Percentiles rank a stretch among this genome's conserved stretches.
These are phyloP conservation scores for Apoderus coryli DNA, from an alignment of 2,888 invertebrate species.

Conservation along the genomic window DNA sequence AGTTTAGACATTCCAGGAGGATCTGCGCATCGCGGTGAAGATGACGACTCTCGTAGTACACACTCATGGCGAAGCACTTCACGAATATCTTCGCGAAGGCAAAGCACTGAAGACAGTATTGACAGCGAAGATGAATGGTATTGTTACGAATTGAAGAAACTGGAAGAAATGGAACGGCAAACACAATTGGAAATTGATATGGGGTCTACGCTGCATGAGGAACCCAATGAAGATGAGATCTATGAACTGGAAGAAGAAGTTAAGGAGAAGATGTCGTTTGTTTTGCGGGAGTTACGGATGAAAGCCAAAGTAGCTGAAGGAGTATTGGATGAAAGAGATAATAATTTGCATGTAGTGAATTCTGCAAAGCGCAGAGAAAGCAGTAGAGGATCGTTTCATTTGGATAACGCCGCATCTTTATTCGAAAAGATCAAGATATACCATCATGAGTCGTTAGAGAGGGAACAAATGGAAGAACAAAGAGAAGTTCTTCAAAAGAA, in stretches of 20 bases:
- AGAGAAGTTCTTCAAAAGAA: not conserved
- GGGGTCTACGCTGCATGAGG: slow-evolving; percentile 44
- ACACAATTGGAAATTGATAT: slow-evolving; percentile 49
- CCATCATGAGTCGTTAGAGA: slow-evolving; percentile 28
- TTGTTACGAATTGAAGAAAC: slow-evolving; percentile 71
- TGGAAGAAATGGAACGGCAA: slow-evolving; percentile 74
- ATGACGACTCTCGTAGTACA: slow-evolving; percentile 75
- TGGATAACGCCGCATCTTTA: slow-evolving; percentile 28
- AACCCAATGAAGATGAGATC: slow-evolving; percentile 37
- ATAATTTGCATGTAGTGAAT: slow-evolving; percentile 27
- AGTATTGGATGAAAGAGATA: slow-evolving; percentile 30
- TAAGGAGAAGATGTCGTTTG: slow-evolving; percentile 68
- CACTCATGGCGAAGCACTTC: slow-evolving; percentile 81
- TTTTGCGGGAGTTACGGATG: slow-evolving; percentile 57
- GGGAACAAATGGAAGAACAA: not conserved
- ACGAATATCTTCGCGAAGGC: slow-evolving; percentile 68
- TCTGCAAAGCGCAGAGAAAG: slow-evolving; percentile 28
- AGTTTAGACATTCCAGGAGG: slow-evolving; percentile 69
- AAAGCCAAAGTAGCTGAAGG: slow-evolving; percentile 42
- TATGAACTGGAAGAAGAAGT: slow-evolving; percentile 53
- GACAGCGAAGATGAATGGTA: slow-evolving; percentile 92
- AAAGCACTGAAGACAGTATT: slow-evolving; percentile 85
- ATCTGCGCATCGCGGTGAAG: slow-evolving; percentile 46
- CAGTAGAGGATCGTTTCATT: slow-evolving; percentile 22
- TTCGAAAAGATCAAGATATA: slow-evolving; percentile 39